Base-by-base conservation (phyloP, 2,113 vertebrate species). In the Pipa parva region DNA sequence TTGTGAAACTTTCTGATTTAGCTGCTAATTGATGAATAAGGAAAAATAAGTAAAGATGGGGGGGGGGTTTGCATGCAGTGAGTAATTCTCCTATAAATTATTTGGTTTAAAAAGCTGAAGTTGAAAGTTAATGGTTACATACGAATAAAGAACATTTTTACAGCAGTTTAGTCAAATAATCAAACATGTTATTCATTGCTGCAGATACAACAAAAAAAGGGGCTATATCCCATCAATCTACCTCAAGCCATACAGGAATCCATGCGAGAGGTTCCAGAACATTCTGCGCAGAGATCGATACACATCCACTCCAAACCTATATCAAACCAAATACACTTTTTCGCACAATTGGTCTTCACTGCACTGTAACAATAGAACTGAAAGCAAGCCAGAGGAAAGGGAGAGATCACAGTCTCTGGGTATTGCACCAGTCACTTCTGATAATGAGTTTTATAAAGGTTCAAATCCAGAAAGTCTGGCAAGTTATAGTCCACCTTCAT, bases 201-300 rank as follows among this genome's bases (percentile, higher is more conserved):
- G 2, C 74, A 99, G 95, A 69, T 93, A 86, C 55, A 83, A 87
- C 0, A 77, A 80, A 12, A 77, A 52, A 2, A 75, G 51, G 0
- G 96, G 95, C 20, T 94, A 91, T 37, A 71, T 97, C 7, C 95
- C 96, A 0, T 90, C 92, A 26, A 81, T 93, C 78, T 92, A 84
- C 72, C 89, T 93, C 7, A 85, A 89, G 59, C 88, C 87, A 0
- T 93, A 92, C 80, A 86, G 59, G 74, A 91, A 92, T 71, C 92
- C 90, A 0, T 84, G 85, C 45, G 71, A 76, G 22, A 85, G 81
- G 51, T 79, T 92, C 3, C 83, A 82, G 59, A 78, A 58, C 31
- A 76, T 85, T 2, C 48, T 75, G 2, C 56, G 2, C 27, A 75
- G 55, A 0, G 77, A 81, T 20, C 65, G 87, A 12, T 69, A 78